These are phyloP conservation scores for Leptinotarsa tumamoca DNA, from an alignment of 2,888 invertebrate genomes.

Conservation along the genomic window DNA sequence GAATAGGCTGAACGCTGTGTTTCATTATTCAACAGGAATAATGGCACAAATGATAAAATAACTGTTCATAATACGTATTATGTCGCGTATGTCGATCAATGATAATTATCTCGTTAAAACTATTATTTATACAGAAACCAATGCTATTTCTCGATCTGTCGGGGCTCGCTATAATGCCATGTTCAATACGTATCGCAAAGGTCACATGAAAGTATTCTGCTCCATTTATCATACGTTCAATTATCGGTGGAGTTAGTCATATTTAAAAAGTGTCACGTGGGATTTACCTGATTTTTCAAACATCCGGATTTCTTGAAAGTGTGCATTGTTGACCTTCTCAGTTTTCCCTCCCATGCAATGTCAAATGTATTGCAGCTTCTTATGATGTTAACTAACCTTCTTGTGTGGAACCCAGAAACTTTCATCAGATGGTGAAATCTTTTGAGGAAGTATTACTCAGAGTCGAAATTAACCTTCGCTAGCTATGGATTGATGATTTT, in stretches of 20 bases:
- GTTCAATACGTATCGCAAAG: not conserved
- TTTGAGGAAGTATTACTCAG: too few species aligned
- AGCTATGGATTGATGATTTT: not conserved
- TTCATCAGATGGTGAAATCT: too few species aligned
- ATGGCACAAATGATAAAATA: too few species aligned
- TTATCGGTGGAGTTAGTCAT: not conserved
- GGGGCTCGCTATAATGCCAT: not conserved
- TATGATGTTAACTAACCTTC: not conserved
- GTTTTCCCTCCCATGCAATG: not conserved
- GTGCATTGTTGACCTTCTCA: not conserved
- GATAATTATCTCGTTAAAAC: not conserved
- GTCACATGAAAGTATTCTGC: slow-evolving; percentile 1
- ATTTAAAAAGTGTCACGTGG: slow-evolving; percentile 3
- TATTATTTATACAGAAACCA: not conserved
- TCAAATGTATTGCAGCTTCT: not conserved
- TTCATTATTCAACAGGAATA: too few species aligned
- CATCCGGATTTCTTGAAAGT: not conserved
- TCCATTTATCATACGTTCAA: not conserved
- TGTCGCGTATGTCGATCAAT: not conserved
- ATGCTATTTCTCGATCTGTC: not conserved
- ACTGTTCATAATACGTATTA: not conserved
- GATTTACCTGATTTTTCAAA: not conserved
- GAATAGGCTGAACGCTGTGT: too few species aligned
- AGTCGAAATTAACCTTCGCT: not conserved
- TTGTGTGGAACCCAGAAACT: not conserved